Evolutionary conservation across 2,797 vertebrate species (phyloP), one percentile per base, ranked within the genome.

Genomic region (Limnodromus scolopaceus): DNA sequence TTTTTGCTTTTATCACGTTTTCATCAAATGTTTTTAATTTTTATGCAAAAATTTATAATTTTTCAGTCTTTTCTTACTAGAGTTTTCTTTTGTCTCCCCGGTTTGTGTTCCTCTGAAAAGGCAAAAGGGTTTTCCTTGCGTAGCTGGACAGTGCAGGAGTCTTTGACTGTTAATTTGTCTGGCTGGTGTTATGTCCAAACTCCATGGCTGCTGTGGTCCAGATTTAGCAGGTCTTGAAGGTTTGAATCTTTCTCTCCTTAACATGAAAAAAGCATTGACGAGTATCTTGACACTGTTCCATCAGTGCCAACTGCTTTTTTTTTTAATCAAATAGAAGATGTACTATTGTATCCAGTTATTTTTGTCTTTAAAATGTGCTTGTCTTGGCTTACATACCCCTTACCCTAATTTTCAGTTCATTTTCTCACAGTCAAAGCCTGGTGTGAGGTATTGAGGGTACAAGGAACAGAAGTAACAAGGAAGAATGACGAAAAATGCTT

Each of bases 121-220:
- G 49, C 27, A 60, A 25, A 87, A 71, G 9, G 15, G 2, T 66
- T 85, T 84, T 94, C 19, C 8, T 61, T 85, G n/a, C 8, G 1
- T 34, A 58, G 43, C 39, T 66, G 46, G 43, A 17, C 18, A 51
- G 39, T 36, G 39, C n/a, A 87, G 55, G n/a, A 80, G 10, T 39
- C 64, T 61, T 55, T 49, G 32, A 9, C 9, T 51, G 8, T 78
- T 87, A 25, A 43, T 82, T 84, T 94, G 24, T 11, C 18, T 93
- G 23, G 4, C 39, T 88, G 53, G 10, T 82, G 25, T 82, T 79
- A 13, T 3, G 15, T 15, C 32, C 61, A 72, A 28, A 71, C 19
- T 49, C 0, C 0, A 4, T 49, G 36, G 13, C 46, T 82, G 23
- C 63, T 55, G 10, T 24, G 34, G 9, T 63, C 18, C 48, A 18